A percentile compares a stretch with the other conserved stretches of the same genome.
These are phyloP conservation scores for Sardinella longiceps DNA, from an alignment of 2,797 vertebrate species.

Conservation along the genomic window DNA sequence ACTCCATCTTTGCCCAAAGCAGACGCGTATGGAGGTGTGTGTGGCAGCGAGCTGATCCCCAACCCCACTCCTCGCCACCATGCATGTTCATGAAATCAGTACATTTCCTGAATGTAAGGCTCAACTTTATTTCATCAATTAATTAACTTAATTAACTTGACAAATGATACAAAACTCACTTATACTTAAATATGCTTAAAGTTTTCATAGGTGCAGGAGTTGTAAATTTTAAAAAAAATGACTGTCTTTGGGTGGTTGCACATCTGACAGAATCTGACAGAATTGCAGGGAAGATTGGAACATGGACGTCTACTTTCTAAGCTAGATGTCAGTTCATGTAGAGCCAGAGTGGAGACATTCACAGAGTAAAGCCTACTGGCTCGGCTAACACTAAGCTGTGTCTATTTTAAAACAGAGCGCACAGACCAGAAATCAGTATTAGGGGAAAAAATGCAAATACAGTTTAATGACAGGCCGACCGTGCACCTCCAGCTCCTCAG, in stretches of 20 bases:
- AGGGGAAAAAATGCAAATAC: too few species aligned
- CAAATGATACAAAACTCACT: background rate
- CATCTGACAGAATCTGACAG: background rate
- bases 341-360: background rate
- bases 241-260: background rate
- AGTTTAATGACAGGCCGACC: background rate
- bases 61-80: background rate
- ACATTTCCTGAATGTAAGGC: background rate
- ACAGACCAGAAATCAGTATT: too few species aligned
- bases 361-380: background rate
- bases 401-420: background rate
- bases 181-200: background rate
- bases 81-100: background rate
- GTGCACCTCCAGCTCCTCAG: background rate
- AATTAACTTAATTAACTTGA: background rate
- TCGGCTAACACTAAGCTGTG: background rate
- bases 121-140: background rate
- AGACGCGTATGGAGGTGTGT: too few species aligned
- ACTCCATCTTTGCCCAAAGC: too few species aligned
- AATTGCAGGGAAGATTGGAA: background rate
- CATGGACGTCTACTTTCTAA: background rate
- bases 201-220: background rate
- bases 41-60: background rate
- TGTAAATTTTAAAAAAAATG: too few species aligned
- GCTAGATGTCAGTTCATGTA: background rate